Conservation (phyloP, 1,140 invertebrate species). For the Drosophila insularis region DNA sequence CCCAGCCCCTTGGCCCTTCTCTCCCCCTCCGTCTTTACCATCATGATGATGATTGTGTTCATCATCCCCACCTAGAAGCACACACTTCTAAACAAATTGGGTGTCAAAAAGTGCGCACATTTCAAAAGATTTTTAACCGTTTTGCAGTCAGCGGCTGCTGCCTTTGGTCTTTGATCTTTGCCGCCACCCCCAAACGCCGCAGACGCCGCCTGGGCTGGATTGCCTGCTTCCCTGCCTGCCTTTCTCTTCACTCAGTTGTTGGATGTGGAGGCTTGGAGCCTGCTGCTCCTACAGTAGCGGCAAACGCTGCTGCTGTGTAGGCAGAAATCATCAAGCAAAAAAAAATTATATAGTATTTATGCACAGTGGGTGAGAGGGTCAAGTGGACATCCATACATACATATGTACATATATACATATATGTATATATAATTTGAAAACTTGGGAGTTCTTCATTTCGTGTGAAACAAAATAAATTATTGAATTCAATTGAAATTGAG, state of each 20-base stretch:
- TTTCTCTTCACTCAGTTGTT: conserved; percentile 26
- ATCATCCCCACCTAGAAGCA: conserved; percentile 20
- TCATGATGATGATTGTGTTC: background rate
- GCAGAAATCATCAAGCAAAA: conserved; percentile 30
- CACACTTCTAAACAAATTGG: conserved; percentile 81
- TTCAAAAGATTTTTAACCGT: conserved; percentile 81
- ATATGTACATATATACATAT: too few relatives aligned
- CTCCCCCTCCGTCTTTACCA: background rate
- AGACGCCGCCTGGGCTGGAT: conserved; percentile 50
- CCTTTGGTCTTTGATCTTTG: conserved; percentile 62
- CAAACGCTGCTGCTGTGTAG: conserved; percentile 13
- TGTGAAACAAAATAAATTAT: conserved; percentile 1
- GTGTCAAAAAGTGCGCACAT: conserved; percentile 81
- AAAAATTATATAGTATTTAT: conserved; percentile 14
- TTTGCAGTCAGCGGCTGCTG: conserved; percentile 62
- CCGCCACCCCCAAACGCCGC: conserved; percentile 51
- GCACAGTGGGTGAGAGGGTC: conserved; percentile 42
- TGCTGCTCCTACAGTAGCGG: conserved; percentile 22
- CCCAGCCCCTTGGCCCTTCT: background rate
- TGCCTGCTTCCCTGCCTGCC: conserved; percentile 13
- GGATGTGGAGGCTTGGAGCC: conserved; percentile 41
- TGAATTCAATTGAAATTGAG: background rate
- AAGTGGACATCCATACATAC: background rate
- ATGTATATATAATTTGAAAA: background rate
- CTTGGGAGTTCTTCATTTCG: background rate